Evolutionary conservation across 64 coral and sea anemone species (phyloP).

Genomic region (Pachyseris speciosa): DNA sequence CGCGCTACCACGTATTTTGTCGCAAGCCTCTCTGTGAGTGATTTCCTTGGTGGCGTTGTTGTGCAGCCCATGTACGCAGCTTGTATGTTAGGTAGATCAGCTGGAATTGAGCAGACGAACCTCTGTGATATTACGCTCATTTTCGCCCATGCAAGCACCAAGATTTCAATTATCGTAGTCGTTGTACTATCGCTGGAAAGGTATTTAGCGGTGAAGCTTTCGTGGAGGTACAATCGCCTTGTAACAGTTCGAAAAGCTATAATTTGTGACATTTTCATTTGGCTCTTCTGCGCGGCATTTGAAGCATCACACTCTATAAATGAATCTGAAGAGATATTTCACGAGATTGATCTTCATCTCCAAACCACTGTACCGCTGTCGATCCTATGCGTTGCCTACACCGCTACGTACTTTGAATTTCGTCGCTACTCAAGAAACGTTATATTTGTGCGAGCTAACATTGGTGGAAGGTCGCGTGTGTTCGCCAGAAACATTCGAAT

Average conservation of each 20-base stretch:
- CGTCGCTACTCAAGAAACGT: slow-evolving; percentile 74
- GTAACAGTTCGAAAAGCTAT: slow-evolving; percentile 36
- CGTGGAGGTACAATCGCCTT: slow-evolving; percentile 60
- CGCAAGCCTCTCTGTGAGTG: slow-evolving; percentile 58
- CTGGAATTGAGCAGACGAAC: not conserved
- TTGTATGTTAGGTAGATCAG: slow-evolving; percentile 44
- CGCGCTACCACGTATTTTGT: slow-evolving; percentile 63
- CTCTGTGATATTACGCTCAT: slow-evolving; percentile 31
- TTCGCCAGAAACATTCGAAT: slow-evolving; percentile 45
- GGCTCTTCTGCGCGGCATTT: slow-evolving; percentile 50
- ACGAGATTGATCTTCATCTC: slow-evolving; percentile 69
- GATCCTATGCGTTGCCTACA: not conserved
- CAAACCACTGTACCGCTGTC: slow-evolving; percentile 72
- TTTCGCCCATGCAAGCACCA: slow-evolving; percentile 62
- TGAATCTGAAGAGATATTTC: slow-evolving; percentile 27
- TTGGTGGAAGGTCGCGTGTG: not conserved
- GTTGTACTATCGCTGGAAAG: slow-evolving; percentile 77
- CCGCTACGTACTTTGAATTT: slow-evolving; percentile 73
- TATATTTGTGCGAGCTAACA: slow-evolving; percentile 2
- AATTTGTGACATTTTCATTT: slow-evolving; percentile 34
- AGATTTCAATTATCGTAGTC: slow-evolving; percentile 75
- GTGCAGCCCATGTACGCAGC: slow-evolving; percentile 56
- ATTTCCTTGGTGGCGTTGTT: slow-evolving; percentile 64
- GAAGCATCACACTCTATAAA: slow-evolving; percentile 61
- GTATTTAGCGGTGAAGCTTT: slow-evolving; percentile 57